These are phyloP conservation scores for Coptodon bakossiorum DNA, from an alignment of 2,113 vertebrate genomes.

Conservation along the genomic window DNA sequence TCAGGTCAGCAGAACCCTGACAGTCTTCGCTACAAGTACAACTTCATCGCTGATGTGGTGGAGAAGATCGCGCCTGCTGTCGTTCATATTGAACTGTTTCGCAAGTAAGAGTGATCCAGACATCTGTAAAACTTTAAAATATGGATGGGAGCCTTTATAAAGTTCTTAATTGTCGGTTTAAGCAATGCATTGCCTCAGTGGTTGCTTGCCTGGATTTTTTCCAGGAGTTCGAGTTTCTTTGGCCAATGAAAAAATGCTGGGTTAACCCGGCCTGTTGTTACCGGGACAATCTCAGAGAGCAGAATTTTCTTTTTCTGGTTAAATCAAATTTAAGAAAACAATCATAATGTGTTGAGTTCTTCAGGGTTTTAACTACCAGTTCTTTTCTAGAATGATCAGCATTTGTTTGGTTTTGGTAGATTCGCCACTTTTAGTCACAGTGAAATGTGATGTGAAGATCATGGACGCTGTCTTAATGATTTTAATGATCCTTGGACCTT, in stretches of 20 bases:
- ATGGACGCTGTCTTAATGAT: background rate
- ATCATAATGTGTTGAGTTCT: background rate
- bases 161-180: background rate
- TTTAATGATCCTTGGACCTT: background rate
- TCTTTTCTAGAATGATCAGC: background rate
- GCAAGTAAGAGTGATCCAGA: constrained; percentile 77
- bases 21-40: constrained; percentile 87
- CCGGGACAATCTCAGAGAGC: fast-evolving
- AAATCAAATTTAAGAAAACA: background rate
- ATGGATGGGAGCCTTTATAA: background rate
- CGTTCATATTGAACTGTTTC: constrained; percentile 94
- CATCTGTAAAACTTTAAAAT: background rate
- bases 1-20: constrained; percentile 87
- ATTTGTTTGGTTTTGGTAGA: background rate
- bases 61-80: constrained; percentile 97
- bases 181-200: background rate
- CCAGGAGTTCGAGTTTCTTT: background rate
- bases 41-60: constrained; percentile 98
- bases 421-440: background rate
- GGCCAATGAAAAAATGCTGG: background rate
- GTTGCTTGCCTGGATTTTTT: background rate
- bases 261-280: background rate
- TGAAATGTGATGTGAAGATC: background rate
- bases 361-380: background rate
- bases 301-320: background rate